Base-by-base conservation (phyloP, 2,797 vertebrate species). In the Sitta carolinensis region DNA sequence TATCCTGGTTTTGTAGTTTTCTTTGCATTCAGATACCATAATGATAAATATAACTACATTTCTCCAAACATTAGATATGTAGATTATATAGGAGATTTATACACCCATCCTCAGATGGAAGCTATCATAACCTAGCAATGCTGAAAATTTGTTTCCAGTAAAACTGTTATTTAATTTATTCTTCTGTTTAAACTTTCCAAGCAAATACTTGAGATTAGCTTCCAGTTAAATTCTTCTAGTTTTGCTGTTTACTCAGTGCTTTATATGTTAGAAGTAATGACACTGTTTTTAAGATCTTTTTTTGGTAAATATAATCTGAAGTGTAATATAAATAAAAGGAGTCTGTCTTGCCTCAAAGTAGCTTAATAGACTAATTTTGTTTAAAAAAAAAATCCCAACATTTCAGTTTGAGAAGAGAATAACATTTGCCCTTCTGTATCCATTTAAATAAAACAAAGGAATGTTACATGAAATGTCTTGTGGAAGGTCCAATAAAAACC, bases 311-410 rank as follows among this genome's bases (percentile, higher is more conserved):
- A 30, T 54, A 84, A 52, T 84, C 87, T 87, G 84, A 93, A 92
- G 72, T 78, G 32, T 89, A 95, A 78, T 77, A 66, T 97, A 97
- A 97, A 97, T 95, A 96, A 13, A 79, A 29, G 77, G 83, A 89
- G 52, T 94, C 96, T 97, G 97, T 92, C 92, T 96, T 96, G 69
- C 54, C 20, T 97, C 94, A 90, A 17, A 59, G 38, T 87, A 58
- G 62, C 76, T 92, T 93, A 88, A 96, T 91, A 84, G 48, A 61
- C 52, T 74, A 87, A 90, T 94, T 94, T 86, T 95, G 74, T 89
- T 91, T 4, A 11, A 94, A 78, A 88, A 87, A 92, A 51, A 40
- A 40, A 40, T 36, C 42, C 43, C 18, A 43, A 43, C 48, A 83
- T 93, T 93, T 95, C 62, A 51, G 30, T 73, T 94, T 92, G 61